Evolutionary conservation across 2,113 vertebrate genomes (phyloP).

Genomic region (Hepsetus odoe): DNA sequence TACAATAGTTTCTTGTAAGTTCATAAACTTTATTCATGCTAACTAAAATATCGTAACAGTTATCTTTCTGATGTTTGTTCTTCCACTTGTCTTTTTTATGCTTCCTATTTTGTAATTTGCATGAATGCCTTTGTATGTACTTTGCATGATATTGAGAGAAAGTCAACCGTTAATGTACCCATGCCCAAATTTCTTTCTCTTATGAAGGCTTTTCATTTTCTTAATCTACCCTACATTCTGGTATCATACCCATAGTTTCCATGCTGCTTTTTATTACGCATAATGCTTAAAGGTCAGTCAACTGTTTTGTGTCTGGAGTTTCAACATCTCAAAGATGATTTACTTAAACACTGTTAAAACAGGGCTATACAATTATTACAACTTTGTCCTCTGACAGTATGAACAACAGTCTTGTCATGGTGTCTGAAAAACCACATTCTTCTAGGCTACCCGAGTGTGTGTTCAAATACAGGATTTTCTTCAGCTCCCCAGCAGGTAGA

Average conservation of each 20-base stretch:
- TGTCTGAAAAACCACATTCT: conserved; percentile 72
- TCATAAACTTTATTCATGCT: too few species aligned
- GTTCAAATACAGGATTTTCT: conserved; percentile 38
- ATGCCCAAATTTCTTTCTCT: neutral
- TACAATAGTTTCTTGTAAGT: too few species aligned
- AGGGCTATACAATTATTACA: conserved; percentile 71
- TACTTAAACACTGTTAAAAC: conserved; percentile 73
- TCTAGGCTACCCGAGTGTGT: conserved; percentile 59
- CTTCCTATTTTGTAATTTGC: neutral
- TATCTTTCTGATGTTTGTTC: neutral
- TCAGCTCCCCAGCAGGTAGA: conserved; percentile 23
- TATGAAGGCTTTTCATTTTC: conserved; percentile 14
- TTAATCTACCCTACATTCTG: conserved; percentile 39
- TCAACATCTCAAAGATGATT: conserved; percentile 68
- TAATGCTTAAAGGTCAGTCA: conserved; percentile 50
- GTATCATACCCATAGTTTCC: conserved; percentile 57
- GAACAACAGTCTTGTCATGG: conserved; percentile 72
- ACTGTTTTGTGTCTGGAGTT: conserved; percentile 57
- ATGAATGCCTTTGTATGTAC: neutral
- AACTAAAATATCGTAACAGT: too few species aligned
- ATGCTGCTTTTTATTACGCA: conserved; percentile 49
- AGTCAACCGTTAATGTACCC: conserved; percentile 16
- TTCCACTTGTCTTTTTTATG: neutral
- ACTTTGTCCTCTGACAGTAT: conserved; percentile 72
- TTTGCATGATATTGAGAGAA: neutral